Evolutionary conservation across 2,797 vertebrate species (phyloP).

Genomic region (Lepilemur septentrionalis): DNA sequence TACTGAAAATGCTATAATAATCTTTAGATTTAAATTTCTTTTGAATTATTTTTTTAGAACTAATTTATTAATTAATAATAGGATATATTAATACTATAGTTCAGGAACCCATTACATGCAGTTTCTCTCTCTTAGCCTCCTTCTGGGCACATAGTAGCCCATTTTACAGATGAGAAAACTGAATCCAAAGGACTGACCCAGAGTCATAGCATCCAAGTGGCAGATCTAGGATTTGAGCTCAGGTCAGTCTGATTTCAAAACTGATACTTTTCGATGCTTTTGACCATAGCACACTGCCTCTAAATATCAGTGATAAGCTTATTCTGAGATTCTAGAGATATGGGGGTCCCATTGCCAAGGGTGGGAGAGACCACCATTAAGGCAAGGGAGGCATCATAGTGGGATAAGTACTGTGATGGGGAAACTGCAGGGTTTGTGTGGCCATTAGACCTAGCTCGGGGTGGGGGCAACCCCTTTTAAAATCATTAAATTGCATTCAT

Average conservation of each 20-base stretch:
- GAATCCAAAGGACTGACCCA: neutral
- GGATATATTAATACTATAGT: neutral
- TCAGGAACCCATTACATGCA: neutral
- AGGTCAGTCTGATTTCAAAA: neutral
- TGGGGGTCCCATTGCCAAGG: neutral
- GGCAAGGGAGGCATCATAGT: neutral
- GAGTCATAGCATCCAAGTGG: neutral
- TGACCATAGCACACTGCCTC: neutral
- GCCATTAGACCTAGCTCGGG: neutral
- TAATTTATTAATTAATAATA: neutral
- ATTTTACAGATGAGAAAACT: neutral
- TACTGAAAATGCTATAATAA: neutral
- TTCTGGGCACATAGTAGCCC: neutral
- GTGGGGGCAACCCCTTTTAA: neutral
- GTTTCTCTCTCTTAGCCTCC: neutral
- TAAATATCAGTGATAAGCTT: neutral
- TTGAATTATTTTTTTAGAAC: neutral
- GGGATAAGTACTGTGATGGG: neutral
- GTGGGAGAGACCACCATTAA: neutral
- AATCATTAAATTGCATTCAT: neutral
- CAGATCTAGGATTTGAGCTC: neutral
- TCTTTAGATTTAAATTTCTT: neutral
- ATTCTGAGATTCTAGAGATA: neutral
- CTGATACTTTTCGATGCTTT: neutral
- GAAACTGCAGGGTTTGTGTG: neutral